Percentiles rank a stretch among this genome's conserved stretches.
phyloP scores from a whole-genome alignment of 2,888 invertebrate genomes.

The Trichacis sp. region DNA sequence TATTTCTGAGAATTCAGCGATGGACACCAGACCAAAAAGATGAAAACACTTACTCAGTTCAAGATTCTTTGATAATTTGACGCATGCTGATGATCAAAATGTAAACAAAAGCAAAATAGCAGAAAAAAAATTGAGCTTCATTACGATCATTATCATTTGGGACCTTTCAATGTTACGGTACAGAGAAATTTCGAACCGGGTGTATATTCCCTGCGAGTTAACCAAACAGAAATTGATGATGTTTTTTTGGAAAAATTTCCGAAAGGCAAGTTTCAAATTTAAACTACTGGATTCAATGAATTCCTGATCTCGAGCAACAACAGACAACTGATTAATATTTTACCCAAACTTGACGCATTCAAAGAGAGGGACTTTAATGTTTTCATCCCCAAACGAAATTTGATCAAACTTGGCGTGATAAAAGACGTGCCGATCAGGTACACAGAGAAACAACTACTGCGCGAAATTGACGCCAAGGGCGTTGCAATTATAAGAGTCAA shows the following conservation, averaged over 20 bases:
- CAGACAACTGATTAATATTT: neutral
- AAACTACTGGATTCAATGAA: neutral
- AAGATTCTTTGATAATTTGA: too few species aligned
- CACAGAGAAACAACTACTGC: neutral
- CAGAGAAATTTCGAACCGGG: too few species aligned
- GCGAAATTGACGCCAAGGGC: neutral
- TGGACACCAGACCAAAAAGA: too few species aligned
- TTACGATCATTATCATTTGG: too few species aligned
- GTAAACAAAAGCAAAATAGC: too few species aligned
- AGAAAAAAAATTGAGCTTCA: too few species aligned
- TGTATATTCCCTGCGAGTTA: neutral
- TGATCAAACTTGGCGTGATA: neutral
- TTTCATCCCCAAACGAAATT: neutral
- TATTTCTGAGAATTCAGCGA: too few species aligned
- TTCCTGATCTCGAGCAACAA: neutral
- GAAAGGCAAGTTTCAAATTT: neutral
- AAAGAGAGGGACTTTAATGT: neutral
- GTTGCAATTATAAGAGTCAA: neutral
- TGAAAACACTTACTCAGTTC: too few species aligned
- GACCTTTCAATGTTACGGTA: too few species aligned
- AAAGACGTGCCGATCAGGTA: neutral
- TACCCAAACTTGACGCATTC: neutral
- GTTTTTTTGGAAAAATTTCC: neutral
- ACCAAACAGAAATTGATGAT: neutral
- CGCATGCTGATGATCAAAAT: too few species aligned